Evolutionary conservation across 2,113 vertebrate genomes (phyloP), one percentile per base, ranked within the genome.

Genomic region (Garra rufa): DNA sequence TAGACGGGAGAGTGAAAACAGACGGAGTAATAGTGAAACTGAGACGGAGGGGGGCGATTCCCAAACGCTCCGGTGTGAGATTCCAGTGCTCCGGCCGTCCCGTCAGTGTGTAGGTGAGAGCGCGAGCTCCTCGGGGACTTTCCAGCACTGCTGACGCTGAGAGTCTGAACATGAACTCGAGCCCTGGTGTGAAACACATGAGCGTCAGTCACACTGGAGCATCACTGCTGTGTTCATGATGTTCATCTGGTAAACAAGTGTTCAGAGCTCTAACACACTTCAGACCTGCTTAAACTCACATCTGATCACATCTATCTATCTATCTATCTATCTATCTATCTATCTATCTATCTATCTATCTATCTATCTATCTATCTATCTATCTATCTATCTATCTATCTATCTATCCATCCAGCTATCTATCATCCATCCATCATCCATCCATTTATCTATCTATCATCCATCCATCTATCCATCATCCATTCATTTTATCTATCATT

Each of bases 61-160:
- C 63, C 63, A 67, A 38, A 67, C 63, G 30, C 63, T 34, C 63
- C 28, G 65, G 65, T 69, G 65, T 38, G 30, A 69, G 8, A 67
- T 67, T 67, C 65, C 65, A 61, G 57, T n/a, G 1, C 57, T 59
- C 6, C 55, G 2, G 52, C 19, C 6, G 52, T n/a, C 19, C 34
- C 34, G 34, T 34, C 34, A 57, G 50, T 52, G 50, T 52, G 50
- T 15, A 55, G 50, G 50, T 19, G 50, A 55, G 19, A 57, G 19
- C 21, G 34, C 5, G 34, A 34, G 34, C 34, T 34, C 34, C 34
- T 34, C 34, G 34, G 34, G 34, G 34, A 3, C 34, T 34, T 34
- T 34, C 34, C 34, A 34, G 34, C 34, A 34, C 34, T 34, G 48
- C 48, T 50, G 48, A 50, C 6, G 48, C 48, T 50, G 48, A 52